Evolutionary conservation across 2,888 invertebrate species (phyloP).

Genomic region (Shargacucullia verbasci): DNA sequence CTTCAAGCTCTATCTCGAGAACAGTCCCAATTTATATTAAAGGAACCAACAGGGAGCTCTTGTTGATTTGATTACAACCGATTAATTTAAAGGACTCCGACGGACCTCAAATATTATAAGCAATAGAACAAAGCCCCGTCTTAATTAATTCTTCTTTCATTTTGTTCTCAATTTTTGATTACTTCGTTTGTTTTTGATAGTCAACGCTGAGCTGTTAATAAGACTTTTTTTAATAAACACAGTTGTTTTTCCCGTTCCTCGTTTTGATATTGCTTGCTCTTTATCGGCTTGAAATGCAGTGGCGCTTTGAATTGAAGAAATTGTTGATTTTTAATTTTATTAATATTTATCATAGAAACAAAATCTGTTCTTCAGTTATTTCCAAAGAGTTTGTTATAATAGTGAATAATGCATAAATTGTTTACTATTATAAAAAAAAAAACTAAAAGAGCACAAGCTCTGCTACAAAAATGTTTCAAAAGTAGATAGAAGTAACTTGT

Average conservation of each 20-base stretch:
- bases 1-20: conserved; percentile 60
- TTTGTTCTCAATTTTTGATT: conserved; percentile 55
- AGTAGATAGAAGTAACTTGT: no score
- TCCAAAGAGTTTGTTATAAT: no score
- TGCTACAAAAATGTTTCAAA: no score
- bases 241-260: conserved; percentile 1
- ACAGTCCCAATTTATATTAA: conserved; percentile 70
- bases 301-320: conserved; percentile 10
- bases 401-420: no score
- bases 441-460: no score
- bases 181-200: conserved; percentile 58
- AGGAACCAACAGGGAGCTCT: conserved; percentile 66
- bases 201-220: conserved; percentile 50
- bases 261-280: neutral
- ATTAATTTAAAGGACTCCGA: conserved; percentile 75
- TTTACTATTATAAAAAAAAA: no score
- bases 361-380: no score
- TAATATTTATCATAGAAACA: no score
- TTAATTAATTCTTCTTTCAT: conserved; percentile 77
- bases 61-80: conserved; percentile 80
- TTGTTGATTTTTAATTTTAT: no score
- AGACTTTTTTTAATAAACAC: conserved; percentile 28
- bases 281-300: neutral
- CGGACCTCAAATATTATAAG: conserved; percentile 71
- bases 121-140: conserved; percentile 68